Percentiles rank a stretch among this genome's conserved stretches.
phyloP scores from a whole-genome alignment of 2,888 invertebrate genomes.

The Xestobium rufovillosum region DNA sequence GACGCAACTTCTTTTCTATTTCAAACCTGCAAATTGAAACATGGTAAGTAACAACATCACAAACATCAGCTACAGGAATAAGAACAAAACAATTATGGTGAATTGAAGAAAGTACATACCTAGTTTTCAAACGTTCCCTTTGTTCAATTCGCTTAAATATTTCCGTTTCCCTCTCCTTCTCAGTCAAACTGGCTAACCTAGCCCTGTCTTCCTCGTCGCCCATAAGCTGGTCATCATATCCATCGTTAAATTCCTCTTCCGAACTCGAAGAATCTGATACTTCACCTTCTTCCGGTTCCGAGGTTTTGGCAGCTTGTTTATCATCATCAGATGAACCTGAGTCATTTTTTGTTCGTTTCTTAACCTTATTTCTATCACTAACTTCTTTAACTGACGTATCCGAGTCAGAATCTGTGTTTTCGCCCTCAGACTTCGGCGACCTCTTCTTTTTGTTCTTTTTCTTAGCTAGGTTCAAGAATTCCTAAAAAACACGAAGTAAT shows the following conservation, averaged over 20 bases:
- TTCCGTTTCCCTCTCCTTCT: conserved; percentile 95
- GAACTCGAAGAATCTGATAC: conserved; percentile 65
- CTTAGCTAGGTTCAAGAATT: conserved; percentile 72
- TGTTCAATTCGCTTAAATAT: conserved; percentile 94
- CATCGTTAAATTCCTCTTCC: conserved; percentile 90
- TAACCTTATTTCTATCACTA: conserved; percentile 39
- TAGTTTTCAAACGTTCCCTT: conserved; percentile 85
- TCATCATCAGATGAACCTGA: conserved; percentile 39
- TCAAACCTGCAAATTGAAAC: conserved; percentile 61
- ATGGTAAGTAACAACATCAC: conserved; percentile 2
- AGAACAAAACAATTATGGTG: not conserved
- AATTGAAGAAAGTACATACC: conserved; percentile 38
- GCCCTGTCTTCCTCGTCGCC: conserved; percentile 94
- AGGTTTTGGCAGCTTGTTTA: conserved; percentile 47
- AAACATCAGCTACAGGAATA: conserved; percentile 6
- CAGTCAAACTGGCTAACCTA: conserved; percentile 84
- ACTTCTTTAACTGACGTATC: no score
- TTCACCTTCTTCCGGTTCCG: conserved; percentile 84
- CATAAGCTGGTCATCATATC: conserved; percentile 94
- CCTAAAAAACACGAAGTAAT: conserved; percentile 47
- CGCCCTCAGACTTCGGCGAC: conserved; percentile 38
- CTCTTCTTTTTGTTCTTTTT: conserved; percentile 61
- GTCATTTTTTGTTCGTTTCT: conserved; percentile 34
- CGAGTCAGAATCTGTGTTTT: conserved; percentile 38
- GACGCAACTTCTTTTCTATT: conserved; percentile 85